Percentiles rank a stretch among this genome's conserved stretches.
Evolutionary conservation across 2,113 vertebrate genomes (phyloP).

Genomic region (Zosterops lateralis): DNA sequence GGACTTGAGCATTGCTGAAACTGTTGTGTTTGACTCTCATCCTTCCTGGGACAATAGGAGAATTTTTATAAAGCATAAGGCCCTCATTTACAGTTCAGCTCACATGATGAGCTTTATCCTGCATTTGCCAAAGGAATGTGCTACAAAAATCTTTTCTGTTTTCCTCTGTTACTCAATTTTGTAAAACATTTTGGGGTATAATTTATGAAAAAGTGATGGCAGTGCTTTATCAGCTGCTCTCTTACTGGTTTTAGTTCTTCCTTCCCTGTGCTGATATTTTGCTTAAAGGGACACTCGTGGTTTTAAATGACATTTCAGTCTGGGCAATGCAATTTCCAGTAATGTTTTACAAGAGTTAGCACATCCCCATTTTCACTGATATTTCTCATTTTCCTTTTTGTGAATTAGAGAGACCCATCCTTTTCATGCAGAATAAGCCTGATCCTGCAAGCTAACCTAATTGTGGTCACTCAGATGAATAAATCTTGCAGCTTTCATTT

Average conservation of each 20-base stretch:
- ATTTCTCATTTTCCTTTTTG: background rate
- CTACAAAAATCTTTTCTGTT: constrained; percentile 25
- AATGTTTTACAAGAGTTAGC: background rate
- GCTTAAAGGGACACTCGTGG: background rate
- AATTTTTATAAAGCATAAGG: constrained; percentile 60
- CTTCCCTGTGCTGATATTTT: background rate
- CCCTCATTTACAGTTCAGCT: constrained; percentile 34
- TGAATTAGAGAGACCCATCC: background rate
- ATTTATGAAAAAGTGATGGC: background rate
- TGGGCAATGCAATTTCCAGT: background rate
- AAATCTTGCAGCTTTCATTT: background rate
- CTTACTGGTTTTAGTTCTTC: background rate
- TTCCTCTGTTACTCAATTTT: background rate
- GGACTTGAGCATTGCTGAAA: background rate
- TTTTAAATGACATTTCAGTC: background rate
- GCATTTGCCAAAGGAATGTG: constrained; percentile 12
- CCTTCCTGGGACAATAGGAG: constrained; percentile 33
- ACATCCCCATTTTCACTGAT: background rate
- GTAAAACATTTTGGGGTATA: background rate
- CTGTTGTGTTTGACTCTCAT: constrained; percentile 10
- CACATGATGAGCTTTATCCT: constrained; percentile 41
- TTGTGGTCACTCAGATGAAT: background rate
- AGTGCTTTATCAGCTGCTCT: background rate
- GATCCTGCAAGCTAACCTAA: background rate
- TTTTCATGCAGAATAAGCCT: background rate